Conservation (phyloP, 2,888 invertebrate species). For the Falcaria lacertinaria region DNA sequence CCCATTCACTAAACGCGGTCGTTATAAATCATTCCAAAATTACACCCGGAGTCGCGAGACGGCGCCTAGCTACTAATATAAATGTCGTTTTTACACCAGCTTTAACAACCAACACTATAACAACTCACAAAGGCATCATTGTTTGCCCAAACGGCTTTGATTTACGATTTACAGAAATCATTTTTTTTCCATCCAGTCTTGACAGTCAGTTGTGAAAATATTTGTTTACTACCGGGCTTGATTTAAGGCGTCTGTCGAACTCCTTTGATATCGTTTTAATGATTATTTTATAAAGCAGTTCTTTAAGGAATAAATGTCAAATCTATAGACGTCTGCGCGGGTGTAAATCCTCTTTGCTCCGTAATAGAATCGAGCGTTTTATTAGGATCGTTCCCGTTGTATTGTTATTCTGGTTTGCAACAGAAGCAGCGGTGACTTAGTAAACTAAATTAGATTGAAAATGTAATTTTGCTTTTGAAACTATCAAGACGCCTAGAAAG, state of each 20-base stretch:
- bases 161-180: slow-evolving; percentile 40
- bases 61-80: slow-evolving; percentile 29
- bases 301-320: not conserved
- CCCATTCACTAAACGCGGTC: slow-evolving; percentile 40
- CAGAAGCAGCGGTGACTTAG: not conserved
- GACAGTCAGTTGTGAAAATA: slow-evolving; percentile 45
- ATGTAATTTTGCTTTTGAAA: not conserved
- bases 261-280: not conserved
- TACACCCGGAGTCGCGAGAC: slow-evolving; percentile 46
- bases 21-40: slow-evolving; percentile 69
- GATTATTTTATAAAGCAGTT: not conserved
- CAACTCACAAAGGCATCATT: slow-evolving; percentile 68
- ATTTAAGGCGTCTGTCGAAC: not conserved
- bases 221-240: slow-evolving; percentile 53
- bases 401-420: not conserved
- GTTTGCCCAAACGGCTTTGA: slow-evolving; percentile 68
- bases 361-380: not conserved
- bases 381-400: not conserved
- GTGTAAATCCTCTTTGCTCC: not conserved
- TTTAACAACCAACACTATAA: slow-evolving; percentile 71
- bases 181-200: not conserved
- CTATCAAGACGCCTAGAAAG: too few species aligned
- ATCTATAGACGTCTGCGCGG: not conserved
- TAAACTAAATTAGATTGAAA: not conserved
- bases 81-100: slow-evolving; percentile 27